These are phyloP conservation scores for Andrena praecox DNA, from an alignment of 2,888 invertebrate genomes.

Conservation along the genomic window DNA sequence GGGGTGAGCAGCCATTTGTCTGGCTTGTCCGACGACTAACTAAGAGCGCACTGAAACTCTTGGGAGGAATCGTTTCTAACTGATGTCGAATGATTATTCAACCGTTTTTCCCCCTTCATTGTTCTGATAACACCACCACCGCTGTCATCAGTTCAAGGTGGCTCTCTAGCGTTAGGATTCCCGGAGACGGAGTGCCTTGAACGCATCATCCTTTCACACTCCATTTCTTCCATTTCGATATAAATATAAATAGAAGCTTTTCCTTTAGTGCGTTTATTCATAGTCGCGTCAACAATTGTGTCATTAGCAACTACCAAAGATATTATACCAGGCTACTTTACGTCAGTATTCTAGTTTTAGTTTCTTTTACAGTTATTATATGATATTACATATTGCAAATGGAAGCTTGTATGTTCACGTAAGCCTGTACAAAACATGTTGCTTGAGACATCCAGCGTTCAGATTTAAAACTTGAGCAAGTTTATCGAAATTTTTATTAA, in stretches of 20 bases:
- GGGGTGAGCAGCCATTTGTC: conserved; percentile 75
- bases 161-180: neutral
- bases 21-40: conserved; percentile 76
- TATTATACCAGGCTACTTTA: no score
- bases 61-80: conserved; percentile 61
- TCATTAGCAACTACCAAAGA: no score
- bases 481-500: no score
- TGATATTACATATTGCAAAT: no score
- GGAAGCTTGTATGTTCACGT: no score
- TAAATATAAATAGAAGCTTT: neutral
- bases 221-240: neutral
- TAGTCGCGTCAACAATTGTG: neutral
- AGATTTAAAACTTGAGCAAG: no score
- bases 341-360: no score
- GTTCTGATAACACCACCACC: conserved; percentile 53
- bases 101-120: conserved; percentile 56
- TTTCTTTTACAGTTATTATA: no score
- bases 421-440: no score
- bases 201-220: neutral
- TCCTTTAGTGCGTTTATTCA: neutral
- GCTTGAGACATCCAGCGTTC: no score
- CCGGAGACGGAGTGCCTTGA: neutral
- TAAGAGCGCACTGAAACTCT: conserved; percentile 53
- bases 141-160: conserved; percentile 14
- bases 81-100: conserved; percentile 68